These are phyloP conservation scores for Silvanus unidentatus DNA, from an alignment of 2,888 invertebrate species.

Conservation along the genomic window DNA sequence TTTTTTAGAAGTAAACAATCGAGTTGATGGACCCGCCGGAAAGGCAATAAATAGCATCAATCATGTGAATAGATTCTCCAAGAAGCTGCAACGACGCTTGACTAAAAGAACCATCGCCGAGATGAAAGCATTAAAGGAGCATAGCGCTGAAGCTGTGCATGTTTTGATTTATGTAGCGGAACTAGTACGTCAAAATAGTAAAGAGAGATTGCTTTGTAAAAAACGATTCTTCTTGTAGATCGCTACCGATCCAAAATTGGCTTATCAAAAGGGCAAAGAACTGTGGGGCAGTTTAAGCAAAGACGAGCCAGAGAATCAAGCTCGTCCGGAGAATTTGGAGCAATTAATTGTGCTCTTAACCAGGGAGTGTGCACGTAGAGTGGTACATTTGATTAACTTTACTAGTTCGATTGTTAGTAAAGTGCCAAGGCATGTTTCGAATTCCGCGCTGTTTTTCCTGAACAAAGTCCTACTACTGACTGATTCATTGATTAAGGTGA, in stretches of 20 bases:
- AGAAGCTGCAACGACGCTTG: slow-evolving; percentile 69
- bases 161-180: slow-evolving; percentile 72
- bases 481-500: slow-evolving; percentile 62
- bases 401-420: slow-evolving; percentile 54
- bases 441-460: slow-evolving; percentile 33
- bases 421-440: slow-evolving; percentile 49
- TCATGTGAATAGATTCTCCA: slow-evolving; percentile 69
- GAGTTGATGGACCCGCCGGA: slow-evolving; percentile 39
- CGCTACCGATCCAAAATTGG: slow-evolving; percentile 70
- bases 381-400: slow-evolving; percentile 74
- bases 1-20: slow-evolving; percentile 9
- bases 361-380: slow-evolving; percentile 68
- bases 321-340: slow-evolving; percentile 70
- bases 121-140: slow-evolving; percentile 73
- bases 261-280: slow-evolving; percentile 67
- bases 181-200: slow-evolving; percentile 62
- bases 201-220: background rate
- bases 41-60: slow-evolving; percentile 71
- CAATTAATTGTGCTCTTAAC: slow-evolving; percentile 69
- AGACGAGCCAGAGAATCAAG: slow-evolving; percentile 81
- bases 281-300: slow-evolving; percentile 65
- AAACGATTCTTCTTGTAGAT: slow-evolving; percentile 50
- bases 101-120: slow-evolving; percentile 74
- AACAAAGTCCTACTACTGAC: slow-evolving; percentile 56
- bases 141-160: slow-evolving; percentile 68